Base-by-base conservation (phyloP, 2,888 invertebrate genomes). In the Capitulum mitella region DNA sequence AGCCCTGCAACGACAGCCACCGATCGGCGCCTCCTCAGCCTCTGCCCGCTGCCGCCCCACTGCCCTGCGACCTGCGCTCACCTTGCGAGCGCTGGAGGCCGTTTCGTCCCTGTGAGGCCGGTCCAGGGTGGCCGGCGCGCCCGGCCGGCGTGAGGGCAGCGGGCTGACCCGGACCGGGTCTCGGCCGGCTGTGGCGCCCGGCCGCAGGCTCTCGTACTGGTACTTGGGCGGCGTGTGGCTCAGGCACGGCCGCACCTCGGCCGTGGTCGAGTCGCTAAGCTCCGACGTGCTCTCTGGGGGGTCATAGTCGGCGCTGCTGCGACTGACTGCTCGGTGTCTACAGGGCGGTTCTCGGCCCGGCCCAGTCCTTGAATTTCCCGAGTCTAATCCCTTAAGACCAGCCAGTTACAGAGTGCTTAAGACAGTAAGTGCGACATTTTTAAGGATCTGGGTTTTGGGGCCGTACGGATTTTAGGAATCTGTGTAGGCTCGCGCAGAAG, bases 231-330 rank as follows among this genome's bases (percentile, higher is more conserved):
- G 64, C 1, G 32, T 34, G 19, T 37, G 64, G 37, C 64, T 37
- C 34, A 37, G 64, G 22, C 34, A 14, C 2, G 64, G 64, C 6
- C 64, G 64, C 64, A 37, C 19, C 34, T 64, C 64, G 34, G 64
- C 64, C 64, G 64, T 64, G 34, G 64, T 64, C 5, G 64, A 64
- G 64, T 64, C 64, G 37, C 64, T 64, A 34, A 64, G 64, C 34
- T 64, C 64, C 19, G 64, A 64, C 34, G 64, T 64, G 37, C 64
- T 64, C 37, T 64, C 64, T 64, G 64, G 3, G 54, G 6, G 6
- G 8, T 26, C 2, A 26, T 6, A 54, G 26, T 14, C 26, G 54
- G 19, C 54, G 26, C 22, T 14, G 14, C 46, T 8, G 8, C 10
- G 14, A 14, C 46, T 46, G 10, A 46, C 10, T 14, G 46, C n/a